phyloP scores from a whole-genome alignment of 2,888 invertebrate species.

The Nomada goodeniana region DNA sequence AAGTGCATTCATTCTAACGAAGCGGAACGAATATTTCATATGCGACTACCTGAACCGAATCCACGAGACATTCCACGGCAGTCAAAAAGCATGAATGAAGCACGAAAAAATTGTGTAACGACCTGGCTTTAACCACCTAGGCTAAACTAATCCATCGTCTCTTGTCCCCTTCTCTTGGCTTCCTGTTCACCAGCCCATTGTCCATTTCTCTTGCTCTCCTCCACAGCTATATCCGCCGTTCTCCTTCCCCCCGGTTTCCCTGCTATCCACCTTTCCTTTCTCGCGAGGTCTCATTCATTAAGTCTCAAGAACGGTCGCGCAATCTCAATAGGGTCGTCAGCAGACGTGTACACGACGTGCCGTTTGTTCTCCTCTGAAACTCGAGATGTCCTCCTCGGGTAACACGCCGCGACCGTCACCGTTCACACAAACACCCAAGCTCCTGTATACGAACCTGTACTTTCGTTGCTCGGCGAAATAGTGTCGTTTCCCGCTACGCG shows the following conservation, averaged over 20 bases:
- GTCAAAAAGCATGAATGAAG: conserved; percentile 8
- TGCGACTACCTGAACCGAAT: no score
- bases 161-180: conserved; percentile 16
- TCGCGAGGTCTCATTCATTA: conserved; percentile 73
- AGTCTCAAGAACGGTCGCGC: conserved; percentile 75
- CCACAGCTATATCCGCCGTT: conserved; percentile 9
- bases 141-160: conserved; percentile 53
- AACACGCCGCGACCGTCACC: conserved; percentile 68
- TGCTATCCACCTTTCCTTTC: conserved; percentile 28
- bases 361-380: conserved; percentile 80
- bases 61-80: no score
- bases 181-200: conserved; percentile 8
- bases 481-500: neutral
- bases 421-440: conserved; percentile 40
- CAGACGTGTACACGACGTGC: conserved; percentile 77
- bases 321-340: conserved; percentile 73
- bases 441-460: conserved; percentile 6
- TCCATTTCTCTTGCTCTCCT: conserved; percentile 19
- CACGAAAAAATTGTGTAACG: conserved; percentile 61
- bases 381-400: conserved; percentile 79
- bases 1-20: no score
- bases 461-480: conserved; percentile 5
- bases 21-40: no score
- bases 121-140: conserved; percentile 54
- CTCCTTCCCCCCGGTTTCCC: neutral